Evolutionary conservation across 2,113 vertebrate genomes (phyloP).

Genomic region (Albula goreensis): DNA sequence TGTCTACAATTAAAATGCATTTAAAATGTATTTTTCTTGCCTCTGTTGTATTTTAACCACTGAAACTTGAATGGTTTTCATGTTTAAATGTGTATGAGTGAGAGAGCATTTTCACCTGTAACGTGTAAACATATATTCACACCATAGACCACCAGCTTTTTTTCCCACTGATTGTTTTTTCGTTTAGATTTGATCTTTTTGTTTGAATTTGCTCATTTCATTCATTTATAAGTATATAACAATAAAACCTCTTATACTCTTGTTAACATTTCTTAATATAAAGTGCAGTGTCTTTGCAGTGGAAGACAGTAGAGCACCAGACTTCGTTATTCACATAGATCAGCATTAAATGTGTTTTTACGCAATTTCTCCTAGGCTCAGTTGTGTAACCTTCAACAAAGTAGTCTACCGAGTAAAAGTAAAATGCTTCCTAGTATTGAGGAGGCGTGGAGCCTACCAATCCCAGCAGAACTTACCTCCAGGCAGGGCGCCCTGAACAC

Average conservation of each 20-base stretch:
- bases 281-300: not conserved
- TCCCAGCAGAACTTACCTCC: slow-evolving; percentile 99
- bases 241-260: slow-evolving; percentile 5
- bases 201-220: slow-evolving; percentile 13
- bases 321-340: slow-evolving; percentile 1
- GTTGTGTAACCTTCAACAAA: slow-evolving; percentile 99
- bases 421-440: slow-evolving; percentile 99
- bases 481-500: slow-evolving; percentile 99
- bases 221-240: slow-evolving; percentile 17
- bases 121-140: slow-evolving; percentile 56
- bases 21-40: not conserved
- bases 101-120: slow-evolving; percentile 43
- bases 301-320: slow-evolving; percentile 14
- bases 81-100: slow-evolving; percentile 48
- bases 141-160: slow-evolving; percentile 46
- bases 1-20: not conserved
- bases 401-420: slow-evolving; percentile 99
- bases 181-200: slow-evolving; percentile 16
- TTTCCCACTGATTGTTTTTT: slow-evolving; percentile 44
- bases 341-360: slow-evolving; percentile 92
- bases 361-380: slow-evolving; percentile 99
- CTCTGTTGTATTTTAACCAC: not conserved
- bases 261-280: slow-evolving; percentile 8
- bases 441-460: slow-evolving; percentile 99
- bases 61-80: not conserved